Percentiles rank a stretch among this genome's conserved stretches.
Conservation (phyloP, 2,797 vertebrate species). For the Sebastolobus altivelis region DNA sequence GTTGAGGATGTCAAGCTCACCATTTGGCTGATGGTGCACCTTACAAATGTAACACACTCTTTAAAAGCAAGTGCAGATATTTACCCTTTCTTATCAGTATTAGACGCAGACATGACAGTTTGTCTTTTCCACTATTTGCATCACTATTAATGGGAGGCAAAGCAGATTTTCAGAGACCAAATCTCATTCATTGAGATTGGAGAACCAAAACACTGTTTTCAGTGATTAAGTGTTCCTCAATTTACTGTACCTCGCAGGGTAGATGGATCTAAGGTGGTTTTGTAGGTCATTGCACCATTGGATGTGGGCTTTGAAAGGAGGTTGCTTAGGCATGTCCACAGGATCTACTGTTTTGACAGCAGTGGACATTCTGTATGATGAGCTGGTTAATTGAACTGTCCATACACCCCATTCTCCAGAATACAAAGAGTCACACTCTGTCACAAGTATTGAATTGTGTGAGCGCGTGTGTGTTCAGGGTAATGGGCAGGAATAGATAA, state of each 20-base stretch:
- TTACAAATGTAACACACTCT: neutral
- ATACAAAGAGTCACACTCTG: neutral
- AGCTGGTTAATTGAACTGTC: constrained; percentile 16
- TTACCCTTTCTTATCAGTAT: constrained; percentile 3
- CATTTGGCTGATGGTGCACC: neutral
- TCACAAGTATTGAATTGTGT: constrained; percentile 4
- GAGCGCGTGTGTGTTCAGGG: neutral
- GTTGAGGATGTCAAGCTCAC: constrained; percentile 5
- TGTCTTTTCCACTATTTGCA: neutral
- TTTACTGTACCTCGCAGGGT: neutral
- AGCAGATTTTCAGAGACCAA: neutral
- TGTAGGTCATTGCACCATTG: neutral
- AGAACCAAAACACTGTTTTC: neutral
- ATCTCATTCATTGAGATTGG: neutral
- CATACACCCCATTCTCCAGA: constrained; percentile 2
- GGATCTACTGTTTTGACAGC: neutral
- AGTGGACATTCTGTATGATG: constrained; percentile 4
- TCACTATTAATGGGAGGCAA: neutral
- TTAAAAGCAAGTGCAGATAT: constrained; percentile 8
- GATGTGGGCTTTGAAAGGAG: neutral
- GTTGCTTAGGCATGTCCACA: neutral
- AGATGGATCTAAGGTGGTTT: neutral
- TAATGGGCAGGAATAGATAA: neutral
- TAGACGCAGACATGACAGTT: neutral
- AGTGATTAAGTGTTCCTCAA: neutral